Conservation (phyloP, 2,113 vertebrate species). For the Regulus satrapa region DNA sequence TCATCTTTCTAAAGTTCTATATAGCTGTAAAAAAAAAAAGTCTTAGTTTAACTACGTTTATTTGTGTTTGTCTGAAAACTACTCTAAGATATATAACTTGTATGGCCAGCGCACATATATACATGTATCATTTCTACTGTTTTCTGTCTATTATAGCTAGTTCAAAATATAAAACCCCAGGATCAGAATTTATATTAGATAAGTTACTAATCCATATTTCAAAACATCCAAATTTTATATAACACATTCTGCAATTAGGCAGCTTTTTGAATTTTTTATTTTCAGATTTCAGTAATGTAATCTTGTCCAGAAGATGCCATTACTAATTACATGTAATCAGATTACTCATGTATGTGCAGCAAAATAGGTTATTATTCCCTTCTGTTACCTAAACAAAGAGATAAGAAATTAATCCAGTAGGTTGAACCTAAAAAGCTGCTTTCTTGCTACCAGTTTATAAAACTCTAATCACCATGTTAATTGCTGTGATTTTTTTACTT, state of each 20-base stretch:
- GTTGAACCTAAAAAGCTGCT: background rate
- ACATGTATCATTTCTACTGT: fast-evolving
- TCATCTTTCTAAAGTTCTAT: background rate
- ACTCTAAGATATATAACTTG: background rate
- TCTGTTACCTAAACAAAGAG: background rate
- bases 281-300: background rate
- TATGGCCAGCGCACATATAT: background rate
- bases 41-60: background rate
- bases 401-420: background rate
- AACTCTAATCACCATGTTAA: background rate
- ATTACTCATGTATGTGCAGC: background rate
- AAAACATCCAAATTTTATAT: background rate
- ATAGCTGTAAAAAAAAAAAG: background rate
- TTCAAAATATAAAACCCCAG: background rate
- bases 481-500: background rate
- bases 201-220: background rate
- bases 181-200: background rate
- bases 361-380: background rate
- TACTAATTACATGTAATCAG: background rate
- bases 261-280: background rate
- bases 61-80: background rate
- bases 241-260: background rate
- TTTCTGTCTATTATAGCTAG: background rate
- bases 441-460: background rate
- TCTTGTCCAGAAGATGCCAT: background rate